Evolutionary conservation across 2,888 invertebrate genomes (phyloP), one percentile per base, ranked within the genome.

Genomic region (Xylophagus ater): DNA sequence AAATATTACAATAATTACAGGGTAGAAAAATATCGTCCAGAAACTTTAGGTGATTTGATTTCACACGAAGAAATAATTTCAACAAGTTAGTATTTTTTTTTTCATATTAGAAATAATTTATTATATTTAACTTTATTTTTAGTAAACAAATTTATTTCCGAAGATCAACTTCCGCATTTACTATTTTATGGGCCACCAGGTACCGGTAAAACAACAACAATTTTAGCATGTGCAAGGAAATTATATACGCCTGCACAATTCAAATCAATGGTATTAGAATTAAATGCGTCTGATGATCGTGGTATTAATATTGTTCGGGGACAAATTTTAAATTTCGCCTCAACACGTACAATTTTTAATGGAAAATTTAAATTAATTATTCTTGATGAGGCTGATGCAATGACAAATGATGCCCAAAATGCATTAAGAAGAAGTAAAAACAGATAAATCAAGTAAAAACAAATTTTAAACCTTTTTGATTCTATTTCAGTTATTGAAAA

Each of bases 341-440:
- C 93, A 48, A 97, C 96, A 3, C 78, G 88, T 56, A 92, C 93
- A 4, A 87, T 96, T 53, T 94, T 93, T 58, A 89, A 83, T 65
- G 81, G 83, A 33, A 88, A 90, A 0, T 93, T 89, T 49, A 98
- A 98, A 60, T 66, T 98, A 25, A 88, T 98, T 28, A 94, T 98
- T 49, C 69, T 98, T 15, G 97, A 98, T 72, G 97, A 98, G 71
- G 97, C 97, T 1, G 97, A 98, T 72, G 93, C 96, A 0, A 98
- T 98, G 97, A 99, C 97, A 1, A 86, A 87, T 63, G 98, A 99
- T 75, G 98, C 98, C 2, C 98, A 99, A 62, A 99, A 97, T 73
- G 97, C 98, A 19, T 70, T 96, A 1, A 72, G 94, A 51, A 76
- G 93, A 73, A 89, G 87, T 88, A 70, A 73, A 74, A 68, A 41